These are phyloP conservation scores for Catocala nupta DNA, from an alignment of 2,888 invertebrate genomes.

Conservation along the genomic window DNA sequence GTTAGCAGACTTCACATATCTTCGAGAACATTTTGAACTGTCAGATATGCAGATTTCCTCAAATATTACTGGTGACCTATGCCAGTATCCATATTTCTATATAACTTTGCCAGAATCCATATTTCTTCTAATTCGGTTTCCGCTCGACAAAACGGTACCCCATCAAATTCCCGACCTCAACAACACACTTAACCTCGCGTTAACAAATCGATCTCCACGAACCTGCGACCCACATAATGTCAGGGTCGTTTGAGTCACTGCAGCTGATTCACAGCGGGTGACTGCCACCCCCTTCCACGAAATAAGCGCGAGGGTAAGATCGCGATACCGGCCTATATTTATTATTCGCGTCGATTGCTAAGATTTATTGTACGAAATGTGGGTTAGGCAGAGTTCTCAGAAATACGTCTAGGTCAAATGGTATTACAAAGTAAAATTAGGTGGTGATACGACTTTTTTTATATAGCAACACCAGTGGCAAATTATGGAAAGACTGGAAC, in stretches of 20 bases:
- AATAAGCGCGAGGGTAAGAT: not conserved
- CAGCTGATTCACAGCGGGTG: conserved; percentile 26
- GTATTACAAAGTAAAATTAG: conserved; percentile 5
- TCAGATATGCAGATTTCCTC: too few species aligned
- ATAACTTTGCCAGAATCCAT: too few species aligned
- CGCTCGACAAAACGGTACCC: not conserved
- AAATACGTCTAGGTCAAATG: too few species aligned
- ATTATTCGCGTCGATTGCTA: not conserved
- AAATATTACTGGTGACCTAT: too few species aligned
- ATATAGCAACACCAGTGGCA: too few species aligned
- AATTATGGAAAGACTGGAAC: too few species aligned
- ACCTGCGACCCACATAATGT: conserved; percentile 24
- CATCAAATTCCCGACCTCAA: not conserved
- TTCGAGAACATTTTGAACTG: too few species aligned
- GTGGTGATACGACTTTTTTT: too few species aligned
- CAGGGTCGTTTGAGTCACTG: conserved; percentile 36
- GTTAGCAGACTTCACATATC: too few species aligned
- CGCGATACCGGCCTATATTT: not conserved
- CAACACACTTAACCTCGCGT: not conserved
- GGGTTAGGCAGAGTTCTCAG: too few species aligned
- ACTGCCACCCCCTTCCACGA: conserved; percentile 1
- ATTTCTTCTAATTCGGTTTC: too few species aligned
- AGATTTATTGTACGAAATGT: not conserved
- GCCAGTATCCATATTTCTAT: too few species aligned
- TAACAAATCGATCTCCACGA: not conserved